Conservation (phyloP, 92 coral and sea anemone species). For the Metridium senile region DNA sequence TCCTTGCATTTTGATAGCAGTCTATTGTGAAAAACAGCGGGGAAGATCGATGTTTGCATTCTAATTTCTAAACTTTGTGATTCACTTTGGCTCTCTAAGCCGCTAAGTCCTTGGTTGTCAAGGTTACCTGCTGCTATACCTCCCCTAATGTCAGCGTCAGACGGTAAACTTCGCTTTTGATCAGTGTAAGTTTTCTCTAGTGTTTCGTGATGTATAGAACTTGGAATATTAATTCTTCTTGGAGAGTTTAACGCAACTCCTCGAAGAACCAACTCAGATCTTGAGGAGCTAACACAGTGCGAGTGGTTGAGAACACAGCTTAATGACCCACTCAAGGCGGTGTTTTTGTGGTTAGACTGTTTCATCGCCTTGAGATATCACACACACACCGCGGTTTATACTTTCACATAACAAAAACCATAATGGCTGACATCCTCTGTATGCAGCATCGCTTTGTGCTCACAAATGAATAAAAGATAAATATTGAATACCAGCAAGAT, state of each 20-base stretch:
- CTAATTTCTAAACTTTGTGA: neutral
- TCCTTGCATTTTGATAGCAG: neutral
- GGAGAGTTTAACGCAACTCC: conserved; percentile 11
- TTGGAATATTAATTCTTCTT: neutral
- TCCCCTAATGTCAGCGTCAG: neutral
- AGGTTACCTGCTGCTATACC: neutral
- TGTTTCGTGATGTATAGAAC: neutral
- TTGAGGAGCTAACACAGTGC: conserved; percentile 6
- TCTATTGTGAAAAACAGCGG: neutral
- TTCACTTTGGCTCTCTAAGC: neutral
- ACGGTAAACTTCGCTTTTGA: neutral
- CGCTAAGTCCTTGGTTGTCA: neutral
- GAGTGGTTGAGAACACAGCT: conserved; percentile 11
- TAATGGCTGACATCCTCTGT: neutral
- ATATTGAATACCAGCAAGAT: neutral
- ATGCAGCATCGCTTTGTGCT: neutral
- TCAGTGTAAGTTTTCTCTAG: neutral
- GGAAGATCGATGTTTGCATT: neutral
- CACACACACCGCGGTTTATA: neutral
- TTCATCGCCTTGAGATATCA: conserved; percentile 10
- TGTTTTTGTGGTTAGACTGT: conserved; percentile 17
- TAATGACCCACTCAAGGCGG: conserved; percentile 2
- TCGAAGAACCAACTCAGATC: conserved; percentile 23
- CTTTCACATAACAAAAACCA: neutral
- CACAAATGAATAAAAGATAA: conserved; percentile 3